phyloP scores from a whole-genome alignment of 2,888 invertebrate genomes.

The Leptopilina myrica region DNA sequence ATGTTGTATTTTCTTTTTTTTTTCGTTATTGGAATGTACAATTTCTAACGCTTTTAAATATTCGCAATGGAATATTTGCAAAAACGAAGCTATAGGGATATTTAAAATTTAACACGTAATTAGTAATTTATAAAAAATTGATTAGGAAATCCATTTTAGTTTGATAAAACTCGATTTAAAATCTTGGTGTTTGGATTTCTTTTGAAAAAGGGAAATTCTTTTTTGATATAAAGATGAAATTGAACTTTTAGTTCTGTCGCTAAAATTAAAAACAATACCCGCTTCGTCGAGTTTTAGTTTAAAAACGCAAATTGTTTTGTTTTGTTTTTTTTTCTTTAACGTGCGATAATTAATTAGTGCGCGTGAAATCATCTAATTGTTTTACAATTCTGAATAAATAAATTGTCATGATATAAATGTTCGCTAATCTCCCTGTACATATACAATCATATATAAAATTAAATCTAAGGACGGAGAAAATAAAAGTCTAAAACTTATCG shows the following conservation, averaged over 20 bases:
- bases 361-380: background rate
- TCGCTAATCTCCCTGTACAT: constrained; percentile 62
- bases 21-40: constrained; percentile 29
- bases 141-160: too few species aligned
- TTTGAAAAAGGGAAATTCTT: background rate
- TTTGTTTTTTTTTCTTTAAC: background rate
- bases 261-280: background rate
- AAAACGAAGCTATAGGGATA: background rate
- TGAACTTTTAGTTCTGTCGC: background rate
- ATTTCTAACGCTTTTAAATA: constrained; percentile 21
- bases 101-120: background rate
- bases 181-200: constrained; percentile 6
- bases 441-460: constrained; percentile 71
- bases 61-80: background rate
- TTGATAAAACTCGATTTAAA: background rate
- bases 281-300: too few species aligned
- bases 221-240: background rate
- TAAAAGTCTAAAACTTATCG: constrained; percentile 67
- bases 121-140: too few species aligned
- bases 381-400: constrained; percentile 34
- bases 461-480: constrained; percentile 76
- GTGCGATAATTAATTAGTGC: constrained; percentile 43
- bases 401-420: constrained; percentile 57
- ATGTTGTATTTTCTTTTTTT: background rate
- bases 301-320: background rate